Percentiles rank a stretch among this genome's conserved stretches.
phyloP scores from a whole-genome alignment of 2,113 vertebrate species.

The Colistium nudipinnis region DNA sequence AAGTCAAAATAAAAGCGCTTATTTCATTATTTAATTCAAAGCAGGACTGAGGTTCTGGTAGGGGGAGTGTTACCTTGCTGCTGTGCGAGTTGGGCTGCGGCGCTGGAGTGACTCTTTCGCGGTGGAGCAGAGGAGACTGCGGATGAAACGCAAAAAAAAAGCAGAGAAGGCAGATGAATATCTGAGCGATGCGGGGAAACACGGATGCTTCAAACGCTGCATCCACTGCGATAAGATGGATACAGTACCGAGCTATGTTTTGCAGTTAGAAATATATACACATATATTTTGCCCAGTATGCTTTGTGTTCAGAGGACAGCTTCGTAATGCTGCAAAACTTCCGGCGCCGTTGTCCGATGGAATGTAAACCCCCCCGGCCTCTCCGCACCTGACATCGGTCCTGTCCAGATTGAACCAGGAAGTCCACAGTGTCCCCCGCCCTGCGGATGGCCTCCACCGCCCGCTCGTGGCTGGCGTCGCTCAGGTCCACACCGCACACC shows the following conservation, averaged over 20 bases:
- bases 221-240: background rate
- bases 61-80: slow-evolving; percentile 66
- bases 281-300: slow-evolving; percentile 15
- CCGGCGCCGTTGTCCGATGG: slow-evolving; percentile 2
- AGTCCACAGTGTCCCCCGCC: slow-evolving; percentile 90
- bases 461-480: slow-evolving; percentile 95
- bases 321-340: slow-evolving; percentile 19
- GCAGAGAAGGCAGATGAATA: slow-evolving; percentile 30
- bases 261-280: slow-evolving; percentile 7
- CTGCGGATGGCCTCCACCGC: slow-evolving; percentile 96
- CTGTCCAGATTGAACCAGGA: slow-evolving; percentile 92
- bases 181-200: slow-evolving; percentile 18
- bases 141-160: slow-evolving; percentile 46
- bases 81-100: slow-evolving; percentile 53
- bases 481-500: slow-evolving; percentile 94
- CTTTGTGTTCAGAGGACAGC: slow-evolving; percentile 26
- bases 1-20: no score
- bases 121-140: slow-evolving; percentile 66
- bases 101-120: slow-evolving; percentile 52
- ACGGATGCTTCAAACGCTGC: slow-evolving; percentile 8
- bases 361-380: background rate
- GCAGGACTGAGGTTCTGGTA: no score
- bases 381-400: slow-evolving; percentile 86
- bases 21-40: no score
- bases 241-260: background rate